phyloP scores from a whole-genome alignment of 2,113 vertebrate genomes.

The Bombycilla garrulus region DNA sequence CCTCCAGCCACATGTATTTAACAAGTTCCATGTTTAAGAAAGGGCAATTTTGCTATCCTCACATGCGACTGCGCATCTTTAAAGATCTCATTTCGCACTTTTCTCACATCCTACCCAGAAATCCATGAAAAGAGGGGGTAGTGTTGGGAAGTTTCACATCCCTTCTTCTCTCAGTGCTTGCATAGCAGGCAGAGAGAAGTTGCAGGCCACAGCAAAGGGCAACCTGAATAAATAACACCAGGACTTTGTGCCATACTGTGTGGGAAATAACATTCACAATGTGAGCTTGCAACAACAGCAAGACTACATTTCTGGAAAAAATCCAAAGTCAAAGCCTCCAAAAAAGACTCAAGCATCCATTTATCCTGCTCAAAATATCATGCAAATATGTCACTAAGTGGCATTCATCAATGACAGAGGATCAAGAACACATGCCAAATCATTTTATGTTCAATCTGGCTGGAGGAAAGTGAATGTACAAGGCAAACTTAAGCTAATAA shows the following conservation, averaged over 20 bases:
- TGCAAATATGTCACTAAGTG: not conserved
- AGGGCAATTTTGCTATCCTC: not conserved
- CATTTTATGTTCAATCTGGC: not conserved
- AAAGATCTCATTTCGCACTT: not conserved
- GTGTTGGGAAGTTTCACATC: not conserved
- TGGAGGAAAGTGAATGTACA: not conserved
- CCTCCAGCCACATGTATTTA: not conserved
- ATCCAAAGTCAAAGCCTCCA: not conserved
- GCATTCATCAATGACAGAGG: not conserved
- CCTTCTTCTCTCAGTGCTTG: not conserved
- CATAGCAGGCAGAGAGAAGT: not conserved
- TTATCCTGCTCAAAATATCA: not conserved
- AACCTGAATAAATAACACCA: not conserved
- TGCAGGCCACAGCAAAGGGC: not conserved
- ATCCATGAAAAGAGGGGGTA: not conserved
- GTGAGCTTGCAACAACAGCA: not conserved
- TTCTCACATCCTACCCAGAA: not conserved
- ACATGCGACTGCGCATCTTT: accelerated
- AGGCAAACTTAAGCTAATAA: not conserved
- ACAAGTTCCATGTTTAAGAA: not conserved
- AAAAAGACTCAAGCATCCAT: slow-evolving; percentile 7
- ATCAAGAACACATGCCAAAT: not conserved
- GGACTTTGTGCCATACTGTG: not conserved
- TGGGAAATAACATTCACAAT: not conserved
- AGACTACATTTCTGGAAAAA: not conserved